Percentiles rank a stretch among this genome's conserved stretches.
phyloP scores from a whole-genome alignment of 2,797 vertebrate genomes.

The Chlorospingus semifuscus region DNA sequence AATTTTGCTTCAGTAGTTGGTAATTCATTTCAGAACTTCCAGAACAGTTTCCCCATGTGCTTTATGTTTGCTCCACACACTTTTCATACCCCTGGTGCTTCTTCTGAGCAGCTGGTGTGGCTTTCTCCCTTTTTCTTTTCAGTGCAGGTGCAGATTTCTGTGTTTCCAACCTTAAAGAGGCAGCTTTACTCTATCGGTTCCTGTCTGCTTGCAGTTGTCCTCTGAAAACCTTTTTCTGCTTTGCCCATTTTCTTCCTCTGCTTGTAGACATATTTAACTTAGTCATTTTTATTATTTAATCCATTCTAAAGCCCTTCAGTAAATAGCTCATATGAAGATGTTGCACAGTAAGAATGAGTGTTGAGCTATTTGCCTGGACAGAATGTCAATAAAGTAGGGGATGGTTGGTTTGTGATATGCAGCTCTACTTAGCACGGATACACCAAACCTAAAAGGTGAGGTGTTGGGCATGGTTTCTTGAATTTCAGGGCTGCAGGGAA shows the following conservation, averaged over 20 bases:
- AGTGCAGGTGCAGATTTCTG: not conserved
- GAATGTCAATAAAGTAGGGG: not conserved
- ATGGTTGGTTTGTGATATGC: not conserved
- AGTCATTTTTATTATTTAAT: slow-evolving; percentile 44
- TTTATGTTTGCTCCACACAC: not conserved
- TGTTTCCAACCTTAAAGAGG: not conserved
- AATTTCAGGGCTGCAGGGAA: not conserved
- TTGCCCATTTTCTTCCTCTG: not conserved
- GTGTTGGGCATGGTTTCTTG: not conserved
- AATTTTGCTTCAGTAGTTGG: not conserved
- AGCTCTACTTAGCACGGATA: not conserved
- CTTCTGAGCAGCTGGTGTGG: not conserved
- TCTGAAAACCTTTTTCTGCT: not conserved
- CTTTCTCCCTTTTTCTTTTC: not conserved
- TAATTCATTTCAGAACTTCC: not conserved
- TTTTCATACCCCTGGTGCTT: not conserved
- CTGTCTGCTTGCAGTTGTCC: not conserved
- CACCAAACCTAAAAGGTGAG: not conserved
- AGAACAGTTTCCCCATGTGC: not conserved
- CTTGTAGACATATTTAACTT: not conserved
- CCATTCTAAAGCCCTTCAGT: slow-evolving; percentile 20
- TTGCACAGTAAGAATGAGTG: not conserved
- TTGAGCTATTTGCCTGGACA: not conserved
- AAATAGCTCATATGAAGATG: not conserved
- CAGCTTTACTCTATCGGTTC: not conserved